phyloP scores from a whole-genome alignment of 2,113 vertebrate genomes.

The Corythoichthys intestinalis region DNA sequence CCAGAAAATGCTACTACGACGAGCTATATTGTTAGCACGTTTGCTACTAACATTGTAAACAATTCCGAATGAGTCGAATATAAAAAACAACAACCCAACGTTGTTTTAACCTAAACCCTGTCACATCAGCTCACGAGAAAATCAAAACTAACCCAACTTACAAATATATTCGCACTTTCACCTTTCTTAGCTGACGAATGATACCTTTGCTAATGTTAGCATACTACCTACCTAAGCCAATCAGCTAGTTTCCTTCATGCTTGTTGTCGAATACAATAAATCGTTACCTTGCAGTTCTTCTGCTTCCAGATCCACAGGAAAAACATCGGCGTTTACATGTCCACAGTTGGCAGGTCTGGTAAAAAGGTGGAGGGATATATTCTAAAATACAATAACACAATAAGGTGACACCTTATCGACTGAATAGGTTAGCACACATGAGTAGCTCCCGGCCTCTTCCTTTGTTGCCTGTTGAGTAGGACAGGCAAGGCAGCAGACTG shows the following conservation, averaged over 20 bases:
- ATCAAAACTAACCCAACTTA: not conserved
- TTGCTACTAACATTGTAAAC: slow-evolving; percentile 12
- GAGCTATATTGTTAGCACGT: slow-evolving; percentile 33
- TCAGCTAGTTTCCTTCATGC: slow-evolving; percentile 48
- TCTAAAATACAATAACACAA: slow-evolving; percentile 11
- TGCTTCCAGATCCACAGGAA: not conserved
- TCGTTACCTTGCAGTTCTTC: slow-evolving; percentile 23
- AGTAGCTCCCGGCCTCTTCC: slow-evolving; percentile 62
- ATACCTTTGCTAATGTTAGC: slow-evolving; percentile 51
- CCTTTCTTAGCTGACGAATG: slow-evolving; percentile 40
- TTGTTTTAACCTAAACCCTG: slow-evolving; percentile 6
- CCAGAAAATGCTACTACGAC: not conserved
- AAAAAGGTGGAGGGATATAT: not conserved
- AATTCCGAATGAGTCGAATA: not conserved
- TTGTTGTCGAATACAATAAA: slow-evolving; percentile 42
- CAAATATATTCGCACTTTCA: slow-evolving; percentile 23
- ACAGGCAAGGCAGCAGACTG: slow-evolving; percentile 43
- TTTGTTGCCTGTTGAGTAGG: slow-evolving; percentile 78
- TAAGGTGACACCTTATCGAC: slow-evolving; percentile 36
- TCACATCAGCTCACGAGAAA: not conserved
- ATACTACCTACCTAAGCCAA: slow-evolving; percentile 23
- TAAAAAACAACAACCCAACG: not conserved
- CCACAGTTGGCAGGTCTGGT: not conserved
- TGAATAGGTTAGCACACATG: slow-evolving; percentile 50
- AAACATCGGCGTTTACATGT: not conserved